phyloP scores from a whole-genome alignment of 2,888 invertebrate species.

The Chirona hameri region DNA sequence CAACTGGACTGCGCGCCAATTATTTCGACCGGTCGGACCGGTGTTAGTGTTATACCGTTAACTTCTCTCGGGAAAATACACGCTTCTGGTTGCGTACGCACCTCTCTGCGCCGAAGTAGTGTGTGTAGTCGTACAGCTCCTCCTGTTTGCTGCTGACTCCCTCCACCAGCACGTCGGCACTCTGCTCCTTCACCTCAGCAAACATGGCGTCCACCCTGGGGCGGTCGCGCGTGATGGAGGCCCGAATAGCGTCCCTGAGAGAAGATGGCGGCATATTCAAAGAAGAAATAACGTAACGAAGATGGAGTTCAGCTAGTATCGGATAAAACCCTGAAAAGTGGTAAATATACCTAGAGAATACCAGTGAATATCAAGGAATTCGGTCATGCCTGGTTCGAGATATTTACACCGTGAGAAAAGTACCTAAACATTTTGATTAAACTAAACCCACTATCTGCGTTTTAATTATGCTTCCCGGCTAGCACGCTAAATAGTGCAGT shows the following conservation, averaged over 20 bases:
- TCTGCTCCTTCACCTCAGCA: constrained; percentile 62
- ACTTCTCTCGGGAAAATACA: not conserved
- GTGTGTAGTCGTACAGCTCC: constrained; percentile 45
- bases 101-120: constrained; percentile 45
- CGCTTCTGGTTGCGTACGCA: not conserved
- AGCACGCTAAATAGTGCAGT: no score
- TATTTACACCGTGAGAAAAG: no score
- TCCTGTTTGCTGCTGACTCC: constrained; percentile 57
- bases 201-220: constrained; percentile 49
- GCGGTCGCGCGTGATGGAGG: constrained; percentile 35
- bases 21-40: no score
- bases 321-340: not conserved
- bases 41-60: not conserved
- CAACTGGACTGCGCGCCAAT: constrained; percentile 35
- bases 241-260: constrained; percentile 38
- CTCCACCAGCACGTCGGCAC: constrained; percentile 57
- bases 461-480: no score
- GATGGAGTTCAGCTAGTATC: not conserved
- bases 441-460: no score
- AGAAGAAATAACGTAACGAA: not conserved
- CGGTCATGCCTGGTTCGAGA: no score
- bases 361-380: no score
- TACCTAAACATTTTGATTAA: no score
- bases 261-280: not conserved
- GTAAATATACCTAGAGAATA: not conserved